Evolutionary conservation across 2,113 vertebrate genomes (phyloP).

Genomic region (Odontophorus gujanensis): DNA sequence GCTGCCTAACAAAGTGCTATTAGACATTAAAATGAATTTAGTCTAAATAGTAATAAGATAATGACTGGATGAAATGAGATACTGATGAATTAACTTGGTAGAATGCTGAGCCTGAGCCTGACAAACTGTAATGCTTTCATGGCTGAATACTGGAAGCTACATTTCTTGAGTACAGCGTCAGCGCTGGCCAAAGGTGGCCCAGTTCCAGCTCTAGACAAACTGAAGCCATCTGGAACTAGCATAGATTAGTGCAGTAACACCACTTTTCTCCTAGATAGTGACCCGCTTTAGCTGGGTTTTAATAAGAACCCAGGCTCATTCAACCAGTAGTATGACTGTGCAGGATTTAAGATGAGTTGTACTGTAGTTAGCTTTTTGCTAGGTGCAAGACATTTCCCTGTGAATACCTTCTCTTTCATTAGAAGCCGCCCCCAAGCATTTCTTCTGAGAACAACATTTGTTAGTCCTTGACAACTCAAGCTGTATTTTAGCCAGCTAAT

Average conservation of each 20-base stretch:
- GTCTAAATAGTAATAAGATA: neutral
- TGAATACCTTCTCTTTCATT: neutral
- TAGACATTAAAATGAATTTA: neutral
- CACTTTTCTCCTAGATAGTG: neutral
- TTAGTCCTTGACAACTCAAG: neutral
- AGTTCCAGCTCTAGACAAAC: neutral
- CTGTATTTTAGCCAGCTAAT: neutral
- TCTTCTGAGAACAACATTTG: neutral
- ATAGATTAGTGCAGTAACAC: neutral
- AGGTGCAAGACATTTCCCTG: neutral
- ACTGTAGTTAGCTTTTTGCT: neutral
- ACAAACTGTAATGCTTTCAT: neutral
- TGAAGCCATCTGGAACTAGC: neutral
- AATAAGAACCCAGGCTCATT: neutral
- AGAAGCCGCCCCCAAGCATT: neutral
- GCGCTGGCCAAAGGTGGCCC: neutral
- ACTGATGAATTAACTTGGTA: neutral
- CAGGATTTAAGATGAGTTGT: neutral
- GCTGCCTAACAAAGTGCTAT: slow-evolving; percentile 23
- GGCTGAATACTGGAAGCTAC: neutral
- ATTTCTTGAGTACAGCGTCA: neutral
- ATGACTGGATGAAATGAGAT: neutral
- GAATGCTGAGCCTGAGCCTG: neutral
- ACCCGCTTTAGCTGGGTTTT: neutral
- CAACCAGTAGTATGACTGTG: neutral